Base-by-base conservation (phyloP, 30 jellyfish, hydroid and myxozoan species). In the Hydractinia echinata region DNA sequence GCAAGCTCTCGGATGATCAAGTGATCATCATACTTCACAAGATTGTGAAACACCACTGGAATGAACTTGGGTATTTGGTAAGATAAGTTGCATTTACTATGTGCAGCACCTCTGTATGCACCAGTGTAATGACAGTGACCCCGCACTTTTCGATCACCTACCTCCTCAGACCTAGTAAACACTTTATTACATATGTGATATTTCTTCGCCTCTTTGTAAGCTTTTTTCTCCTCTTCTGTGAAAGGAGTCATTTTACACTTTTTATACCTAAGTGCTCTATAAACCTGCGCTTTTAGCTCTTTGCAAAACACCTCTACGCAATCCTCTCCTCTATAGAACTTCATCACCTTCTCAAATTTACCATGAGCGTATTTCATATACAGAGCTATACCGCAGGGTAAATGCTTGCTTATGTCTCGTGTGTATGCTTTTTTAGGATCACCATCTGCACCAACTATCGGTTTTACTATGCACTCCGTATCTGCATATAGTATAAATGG, bases 81-180 rank as follows among this genome's bases (percentile, higher is more conserved):
- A 18, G 51, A 18, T 60, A 82, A 82, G 54, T 82, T 82, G 56
- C 90, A 82, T 5, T 82, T 82, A 5, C 54, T 73, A 74, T 82
- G 90, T 13, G 92, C 91, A 9, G 92, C 90, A 14, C 91, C 92
- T 20, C 92, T 55, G 58, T 76, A 83, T 49, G 54, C 39, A 56
- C 91, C 92, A 5, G 91, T 83, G 5, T 20, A 51, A 53, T 83
- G 92, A 77, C 85, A 56, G 64, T 83, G 92, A 53, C 77, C 91
- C 51, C 84, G 72, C 9, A 77, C 92, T 54, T 81, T 81, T 16
- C 68, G 68, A 56, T 56, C 68, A 56, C 68, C 68, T 9, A n/a
- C 68, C 10, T 10, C n/a, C 68, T n/a, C 68, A 9, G 68, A 10
- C n/a, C 68, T 56, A 9, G 10, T 56, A 56, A 56, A 56, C 68